A percentile compares a stretch with the other conserved stretches of the same genome.
Evolutionary conservation across 2,888 invertebrate genomes (phyloP).

Genomic region (Ptychoptera albimana): DNA sequence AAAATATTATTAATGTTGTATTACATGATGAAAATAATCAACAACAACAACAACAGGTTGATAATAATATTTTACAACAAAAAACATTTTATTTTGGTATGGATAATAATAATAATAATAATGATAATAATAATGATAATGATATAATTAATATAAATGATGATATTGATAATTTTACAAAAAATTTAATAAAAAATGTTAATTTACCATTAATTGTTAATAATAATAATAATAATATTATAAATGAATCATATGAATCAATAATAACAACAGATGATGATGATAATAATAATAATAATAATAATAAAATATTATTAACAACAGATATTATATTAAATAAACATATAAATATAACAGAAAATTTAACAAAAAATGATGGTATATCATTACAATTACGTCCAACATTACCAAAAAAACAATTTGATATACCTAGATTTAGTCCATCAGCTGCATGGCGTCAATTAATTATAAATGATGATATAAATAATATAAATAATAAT

Average conservation of each 20-base stretch:
- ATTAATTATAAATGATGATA: slow-evolving; percentile 20
- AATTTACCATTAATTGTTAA: neutral
- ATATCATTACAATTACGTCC: slow-evolving; percentile 60
- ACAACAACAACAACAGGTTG: no score
- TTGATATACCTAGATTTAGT: slow-evolving; percentile 63
- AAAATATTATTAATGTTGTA: no score
- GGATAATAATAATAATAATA: slow-evolving; percentile 36
- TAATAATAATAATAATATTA: neutral
- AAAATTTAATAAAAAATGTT: slow-evolving; percentile 15
- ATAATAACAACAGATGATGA: slow-evolving; percentile 39
- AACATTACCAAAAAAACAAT: slow-evolving; percentile 61
- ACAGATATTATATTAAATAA: no score
- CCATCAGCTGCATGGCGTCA: slow-evolving; percentile 72
- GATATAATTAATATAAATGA: slow-evolving; percentile 9
- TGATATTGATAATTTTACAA: slow-evolving; percentile 23
- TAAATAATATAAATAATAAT: neutral
- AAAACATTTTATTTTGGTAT: slow-evolving; percentile 68
- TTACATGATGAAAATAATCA: no score
- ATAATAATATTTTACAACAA: slow-evolving; percentile 17
- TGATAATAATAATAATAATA: slow-evolving; percentile 25
- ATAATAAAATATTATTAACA: slow-evolving; percentile 12
- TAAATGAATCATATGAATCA: slow-evolving; percentile 33
- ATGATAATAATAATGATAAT: slow-evolving; percentile 14
- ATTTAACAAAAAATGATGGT: slow-evolving; percentile 34
- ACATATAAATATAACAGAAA: slow-evolving; percentile 16